phyloP scores from a whole-genome alignment of 2,113 vertebrate species.

The Catharus bicknelli region DNA sequence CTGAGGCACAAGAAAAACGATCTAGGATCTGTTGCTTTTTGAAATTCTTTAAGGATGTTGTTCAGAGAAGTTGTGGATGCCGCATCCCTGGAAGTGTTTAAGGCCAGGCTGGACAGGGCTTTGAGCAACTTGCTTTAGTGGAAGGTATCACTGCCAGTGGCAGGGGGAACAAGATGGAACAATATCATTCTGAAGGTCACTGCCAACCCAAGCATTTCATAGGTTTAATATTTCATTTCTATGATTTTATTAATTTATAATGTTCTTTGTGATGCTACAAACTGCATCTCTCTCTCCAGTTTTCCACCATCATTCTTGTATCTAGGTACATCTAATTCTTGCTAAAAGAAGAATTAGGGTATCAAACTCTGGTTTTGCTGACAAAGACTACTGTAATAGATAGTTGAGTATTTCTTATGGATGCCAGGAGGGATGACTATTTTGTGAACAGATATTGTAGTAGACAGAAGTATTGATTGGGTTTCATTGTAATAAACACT shows the following conservation, averaged over 20 bases:
- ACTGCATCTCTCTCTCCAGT: not conserved
- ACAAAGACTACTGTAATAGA: not conserved
- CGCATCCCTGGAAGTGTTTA: not conserved
- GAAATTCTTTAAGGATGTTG: not conserved
- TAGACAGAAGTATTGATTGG: slow-evolving; percentile 51
- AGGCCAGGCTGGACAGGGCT: not conserved
- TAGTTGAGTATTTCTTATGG: not conserved
- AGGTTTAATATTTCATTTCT: not conserved
- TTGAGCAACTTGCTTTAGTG: not conserved
- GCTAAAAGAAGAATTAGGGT: not conserved
- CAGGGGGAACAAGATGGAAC: not conserved
- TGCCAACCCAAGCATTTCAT: not conserved
- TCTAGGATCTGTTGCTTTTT: not conserved
- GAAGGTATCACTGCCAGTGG: fast-evolving
- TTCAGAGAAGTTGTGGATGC: not conserved
- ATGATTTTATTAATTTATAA: not conserved
- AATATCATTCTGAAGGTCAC: not conserved
- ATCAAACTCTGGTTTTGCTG: not conserved
- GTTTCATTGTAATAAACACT: slow-evolving; percentile 39
- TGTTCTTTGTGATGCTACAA: not conserved
- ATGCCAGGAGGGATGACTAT: slow-evolving; percentile 8
- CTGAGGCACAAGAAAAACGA: not conserved
- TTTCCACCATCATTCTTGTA: not conserved
- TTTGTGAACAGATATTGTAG: slow-evolving; percentile 34
- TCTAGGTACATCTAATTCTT: not conserved